Percentiles rank a stretch among this genome's conserved stretches.
Conservation (phyloP, 1,140 invertebrate genomes). For the Bombus huntii region DNA sequence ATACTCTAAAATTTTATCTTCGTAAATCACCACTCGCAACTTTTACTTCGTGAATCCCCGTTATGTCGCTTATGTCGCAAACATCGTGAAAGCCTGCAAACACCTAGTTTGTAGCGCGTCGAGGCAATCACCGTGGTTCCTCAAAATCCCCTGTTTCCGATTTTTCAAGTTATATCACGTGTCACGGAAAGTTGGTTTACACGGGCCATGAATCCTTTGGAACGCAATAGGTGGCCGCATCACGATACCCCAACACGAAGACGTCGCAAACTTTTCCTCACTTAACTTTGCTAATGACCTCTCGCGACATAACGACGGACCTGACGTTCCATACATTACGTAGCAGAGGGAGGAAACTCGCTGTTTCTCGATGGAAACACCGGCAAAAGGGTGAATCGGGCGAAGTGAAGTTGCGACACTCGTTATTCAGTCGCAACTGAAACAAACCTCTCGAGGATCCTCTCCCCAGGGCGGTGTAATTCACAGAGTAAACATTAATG, state of each 20-base stretch:
- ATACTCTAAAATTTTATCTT: neutral
- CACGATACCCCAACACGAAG: conserved; percentile 1
- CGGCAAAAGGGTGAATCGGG: conserved; percentile 42
- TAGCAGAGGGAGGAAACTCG: neutral
- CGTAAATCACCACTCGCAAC: neutral
- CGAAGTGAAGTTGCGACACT: conserved; percentile 45
- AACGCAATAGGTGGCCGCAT: conserved; percentile 9
- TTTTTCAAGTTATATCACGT: neutral
- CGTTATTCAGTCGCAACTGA: conserved; percentile 51
- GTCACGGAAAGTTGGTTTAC: neutral
- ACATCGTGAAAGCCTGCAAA: neutral
- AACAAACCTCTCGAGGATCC: conserved; percentile 36
- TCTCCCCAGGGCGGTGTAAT: neutral
- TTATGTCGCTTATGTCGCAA: neutral
- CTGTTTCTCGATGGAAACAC: conserved; percentile 27
- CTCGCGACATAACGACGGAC: conserved; percentile 62
- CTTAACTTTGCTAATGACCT: conserved; percentile 60
- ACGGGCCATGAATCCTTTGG: conserved; percentile 13
- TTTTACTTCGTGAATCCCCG: no score
- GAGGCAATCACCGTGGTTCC: neutral
- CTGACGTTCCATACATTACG: conserved; percentile 66
- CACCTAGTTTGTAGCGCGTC: neutral
- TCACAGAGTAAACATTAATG: conserved; percentile 17
- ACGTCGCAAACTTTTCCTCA: conserved; percentile 41
- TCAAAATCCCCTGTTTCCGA: neutral